phyloP scores from a whole-genome alignment of 2,113 vertebrate species.

The Atlantisia rogersi region DNA sequence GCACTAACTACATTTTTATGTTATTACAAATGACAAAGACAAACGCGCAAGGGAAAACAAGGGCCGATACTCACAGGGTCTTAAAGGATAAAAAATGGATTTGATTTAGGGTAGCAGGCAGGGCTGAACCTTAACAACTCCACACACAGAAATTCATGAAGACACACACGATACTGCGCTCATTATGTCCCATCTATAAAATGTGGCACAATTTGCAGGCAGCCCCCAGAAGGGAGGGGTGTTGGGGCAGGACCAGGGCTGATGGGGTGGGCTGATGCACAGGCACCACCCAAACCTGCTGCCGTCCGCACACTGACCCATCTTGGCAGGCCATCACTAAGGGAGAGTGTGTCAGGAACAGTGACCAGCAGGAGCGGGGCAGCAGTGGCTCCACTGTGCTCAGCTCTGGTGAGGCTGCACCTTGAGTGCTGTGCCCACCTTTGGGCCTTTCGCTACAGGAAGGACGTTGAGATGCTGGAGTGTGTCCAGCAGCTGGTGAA shows the following conservation, averaged over 20 bases:
- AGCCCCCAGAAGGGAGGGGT: background rate
- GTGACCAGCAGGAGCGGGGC: no score
- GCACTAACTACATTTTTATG: background rate
- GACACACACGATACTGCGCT: rapidly evolving
- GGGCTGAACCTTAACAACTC: background rate
- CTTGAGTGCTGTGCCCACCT: no score
- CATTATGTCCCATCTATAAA: rapidly evolving
- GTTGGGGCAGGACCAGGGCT: background rate
- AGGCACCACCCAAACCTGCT: rapidly evolving
- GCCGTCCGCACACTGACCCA: background rate
- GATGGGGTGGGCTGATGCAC: rapidly evolving
- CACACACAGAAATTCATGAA: background rate
- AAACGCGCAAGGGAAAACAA: background rate
- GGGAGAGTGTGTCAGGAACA: background rate
- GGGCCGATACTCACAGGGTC: background rate
- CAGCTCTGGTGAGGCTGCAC: no score
- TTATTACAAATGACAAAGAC: background rate
- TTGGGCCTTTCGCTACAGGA: no score
- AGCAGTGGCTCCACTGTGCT: no score
- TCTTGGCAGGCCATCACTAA: rapidly evolving
- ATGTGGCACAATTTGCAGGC: background rate
- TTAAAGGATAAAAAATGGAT: background rate
- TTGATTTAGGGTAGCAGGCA: background rate
- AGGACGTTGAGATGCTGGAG: no score
- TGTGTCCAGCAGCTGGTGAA: no score